Evolutionary conservation across 1,140 invertebrate species (phyloP).

Genomic region (Hylyphantes graminicola): DNA sequence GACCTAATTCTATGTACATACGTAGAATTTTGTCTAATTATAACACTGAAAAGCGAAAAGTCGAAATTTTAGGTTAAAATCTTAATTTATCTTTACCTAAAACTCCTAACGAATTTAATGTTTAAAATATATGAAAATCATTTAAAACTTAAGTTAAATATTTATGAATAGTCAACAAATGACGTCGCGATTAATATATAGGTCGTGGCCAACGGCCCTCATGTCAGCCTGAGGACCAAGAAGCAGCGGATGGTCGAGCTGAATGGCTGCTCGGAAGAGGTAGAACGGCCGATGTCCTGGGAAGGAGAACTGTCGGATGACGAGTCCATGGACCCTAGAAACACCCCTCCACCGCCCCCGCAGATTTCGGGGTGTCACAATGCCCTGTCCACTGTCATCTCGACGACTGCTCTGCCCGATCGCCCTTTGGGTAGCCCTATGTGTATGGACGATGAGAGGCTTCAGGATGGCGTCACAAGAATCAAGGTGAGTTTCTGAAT

Average conservation of each 20-base stretch:
- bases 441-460: constrained; percentile 54
- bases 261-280: constrained; percentile 65
- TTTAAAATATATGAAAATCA: neutral
- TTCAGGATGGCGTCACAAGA: constrained; percentile 3
- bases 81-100: too few relatives aligned
- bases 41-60: too few relatives aligned
- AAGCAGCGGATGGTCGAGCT: constrained; percentile 46
- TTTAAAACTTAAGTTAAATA: too few relatives aligned
- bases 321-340: constrained; percentile 66
- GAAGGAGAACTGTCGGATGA: constrained; percentile 87
- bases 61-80: too few relatives aligned
- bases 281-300: constrained; percentile 87
- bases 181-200: constrained; percentile 51
- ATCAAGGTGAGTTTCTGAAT: constrained; percentile 22
- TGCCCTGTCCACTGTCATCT: constrained; percentile 27
- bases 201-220: constrained; percentile 46
- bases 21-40: too few relatives aligned
- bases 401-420: constrained; percentile 7
- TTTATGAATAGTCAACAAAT: too few relatives aligned
- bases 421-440: constrained; percentile 47
- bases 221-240: constrained; percentile 27
- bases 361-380: constrained; percentile 49
- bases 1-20: too few relatives aligned
- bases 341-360: constrained; percentile 79
- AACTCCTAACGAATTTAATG: neutral